These are phyloP conservation scores for Hyles euphorbiae DNA, from an alignment of 1,140 invertebrate genomes.

Conservation along the genomic window DNA sequence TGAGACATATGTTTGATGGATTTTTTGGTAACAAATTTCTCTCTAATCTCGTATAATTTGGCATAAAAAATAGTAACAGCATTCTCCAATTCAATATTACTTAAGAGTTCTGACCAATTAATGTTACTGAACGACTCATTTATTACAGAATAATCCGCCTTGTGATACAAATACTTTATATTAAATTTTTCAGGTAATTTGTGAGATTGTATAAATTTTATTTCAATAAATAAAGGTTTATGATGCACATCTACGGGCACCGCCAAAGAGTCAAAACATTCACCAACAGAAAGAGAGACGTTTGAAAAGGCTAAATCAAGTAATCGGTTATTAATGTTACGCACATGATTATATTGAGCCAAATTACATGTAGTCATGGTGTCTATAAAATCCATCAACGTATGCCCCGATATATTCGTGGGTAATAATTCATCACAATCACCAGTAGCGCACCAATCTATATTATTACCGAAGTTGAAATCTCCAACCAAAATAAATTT, in stretches of 20 bases:
- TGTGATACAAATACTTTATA: background rate
- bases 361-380: constrained; percentile 6
- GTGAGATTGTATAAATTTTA: constrained; percentile 2
- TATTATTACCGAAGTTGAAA: constrained; percentile 2
- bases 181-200: background rate
- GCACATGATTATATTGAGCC: constrained; percentile 8
- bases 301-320: too few relatives aligned
- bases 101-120: constrained; percentile 1
- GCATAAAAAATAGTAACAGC: constrained; percentile 5
- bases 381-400: constrained; percentile 1
- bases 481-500: constrained; percentile 10
- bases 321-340: too few relatives aligned
- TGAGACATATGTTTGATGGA: too few relatives aligned
- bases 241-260: constrained; percentile 4
- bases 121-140: background rate
- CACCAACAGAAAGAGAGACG: background rate
- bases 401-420: background rate
- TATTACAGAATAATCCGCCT: constrained; percentile 1
- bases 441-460: background rate
- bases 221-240: background rate
- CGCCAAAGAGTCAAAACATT: constrained; percentile 6
- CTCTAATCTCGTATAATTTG: constrained; percentile 2
- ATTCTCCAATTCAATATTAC: background rate
- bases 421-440: background rate
- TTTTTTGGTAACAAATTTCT: too few relatives aligned